Percentiles rank a stretch among this genome's conserved stretches.
Evolutionary conservation across 2,888 invertebrate species (phyloP).

Genomic region (Nomada hirtipes): DNA sequence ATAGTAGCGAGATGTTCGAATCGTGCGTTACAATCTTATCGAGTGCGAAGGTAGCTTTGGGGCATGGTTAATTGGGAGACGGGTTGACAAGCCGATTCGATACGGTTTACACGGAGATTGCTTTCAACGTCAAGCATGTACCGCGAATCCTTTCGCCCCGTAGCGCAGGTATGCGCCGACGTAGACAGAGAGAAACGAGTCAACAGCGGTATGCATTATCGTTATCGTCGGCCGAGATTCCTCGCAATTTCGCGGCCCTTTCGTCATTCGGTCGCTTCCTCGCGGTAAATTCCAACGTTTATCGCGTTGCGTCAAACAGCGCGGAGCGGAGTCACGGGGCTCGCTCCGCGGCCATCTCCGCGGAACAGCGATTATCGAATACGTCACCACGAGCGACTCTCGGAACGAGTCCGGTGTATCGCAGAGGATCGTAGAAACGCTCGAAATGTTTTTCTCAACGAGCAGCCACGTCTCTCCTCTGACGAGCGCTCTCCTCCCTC

Average conservation of each 20-base stretch:
- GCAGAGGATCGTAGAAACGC: background rate
- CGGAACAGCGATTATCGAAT: constrained; percentile 21
- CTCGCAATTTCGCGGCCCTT: constrained; percentile 32
- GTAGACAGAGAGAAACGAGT: background rate
- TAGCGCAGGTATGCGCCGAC: no score
- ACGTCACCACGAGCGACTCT: constrained; percentile 2
- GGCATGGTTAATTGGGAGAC: no score
- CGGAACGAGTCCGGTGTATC: constrained; percentile 6
- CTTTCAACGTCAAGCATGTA: background rate
- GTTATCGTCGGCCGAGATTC: constrained; percentile 45
- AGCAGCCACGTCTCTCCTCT: background rate
- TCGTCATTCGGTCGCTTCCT: constrained; percentile 37
- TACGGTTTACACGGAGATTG: background rate
- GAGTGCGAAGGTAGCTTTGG: no score
- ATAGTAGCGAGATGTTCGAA: background rate
- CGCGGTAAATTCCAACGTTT: constrained; percentile 56
- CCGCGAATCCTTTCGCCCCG: no score
- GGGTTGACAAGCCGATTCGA: constrained; percentile 11
- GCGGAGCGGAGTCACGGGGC: background rate
- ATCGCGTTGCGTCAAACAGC: constrained; percentile 40
- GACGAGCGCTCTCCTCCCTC: no score
- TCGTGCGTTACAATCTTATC: no score
- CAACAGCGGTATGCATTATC: background rate
- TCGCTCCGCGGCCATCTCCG: background rate
- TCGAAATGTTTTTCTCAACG: constrained; percentile 8